Conservation (phyloP, 2,888 invertebrate species). For the Odontocerum albicorne region DNA sequence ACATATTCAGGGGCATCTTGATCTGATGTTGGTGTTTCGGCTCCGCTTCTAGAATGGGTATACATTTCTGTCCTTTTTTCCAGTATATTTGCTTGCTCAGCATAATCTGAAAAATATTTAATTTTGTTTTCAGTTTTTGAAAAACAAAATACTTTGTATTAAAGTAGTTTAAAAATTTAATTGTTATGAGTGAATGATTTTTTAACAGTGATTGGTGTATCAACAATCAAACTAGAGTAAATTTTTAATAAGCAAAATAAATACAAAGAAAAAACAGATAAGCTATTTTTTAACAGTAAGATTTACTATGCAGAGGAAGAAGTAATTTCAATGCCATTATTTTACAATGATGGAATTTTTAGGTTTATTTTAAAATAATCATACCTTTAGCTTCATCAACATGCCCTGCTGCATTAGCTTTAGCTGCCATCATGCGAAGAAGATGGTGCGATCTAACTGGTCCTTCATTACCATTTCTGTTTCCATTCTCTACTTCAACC, state of each 20-base stretch:
- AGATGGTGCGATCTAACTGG: slow-evolving; percentile 32
- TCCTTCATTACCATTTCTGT: slow-evolving; percentile 12
- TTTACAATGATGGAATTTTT: neutral
- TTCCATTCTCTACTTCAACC: slow-evolving; percentile 19
- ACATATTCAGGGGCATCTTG: slow-evolving; percentile 32
- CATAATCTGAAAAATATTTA: slow-evolving; percentile 25
- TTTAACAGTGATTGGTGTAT: no score
- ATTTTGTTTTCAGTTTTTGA: no score
- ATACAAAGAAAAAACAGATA: neutral
- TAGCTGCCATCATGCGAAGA: slow-evolving; percentile 31
- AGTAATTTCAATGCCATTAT: no score
- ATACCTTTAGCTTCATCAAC: slow-evolving; percentile 28
- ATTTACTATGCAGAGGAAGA: no score
- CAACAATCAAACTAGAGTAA: no score
- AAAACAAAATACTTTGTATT: neutral
- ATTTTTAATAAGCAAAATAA: neutral
- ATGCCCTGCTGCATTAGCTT: slow-evolving; percentile 23
- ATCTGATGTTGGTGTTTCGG: slow-evolving; percentile 29
- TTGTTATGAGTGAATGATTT: no score
- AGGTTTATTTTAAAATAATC: neutral
- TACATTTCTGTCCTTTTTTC: slow-evolving; percentile 24
- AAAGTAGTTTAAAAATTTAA: no score
- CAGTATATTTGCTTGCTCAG: slow-evolving; percentile 27
- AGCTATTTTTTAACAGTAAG: no score
- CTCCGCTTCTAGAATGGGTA: slow-evolving; percentile 14